Evolutionary conservation across 2,888 invertebrate species (phyloP), one percentile per base, ranked within the genome.

Genomic region (Altica lythri): DNA sequence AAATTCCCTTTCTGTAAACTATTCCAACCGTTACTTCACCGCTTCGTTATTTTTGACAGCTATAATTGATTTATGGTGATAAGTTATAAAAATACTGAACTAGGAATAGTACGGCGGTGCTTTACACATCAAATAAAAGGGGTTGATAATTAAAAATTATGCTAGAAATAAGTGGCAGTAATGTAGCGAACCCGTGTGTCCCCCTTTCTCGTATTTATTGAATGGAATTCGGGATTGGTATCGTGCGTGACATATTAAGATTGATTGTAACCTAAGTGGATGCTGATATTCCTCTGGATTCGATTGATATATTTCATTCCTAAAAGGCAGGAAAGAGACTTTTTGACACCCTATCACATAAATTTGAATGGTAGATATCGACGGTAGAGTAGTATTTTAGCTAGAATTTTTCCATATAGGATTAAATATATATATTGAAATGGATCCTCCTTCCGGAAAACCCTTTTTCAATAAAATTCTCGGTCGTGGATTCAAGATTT

Each of bases 11-110:
- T 14, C 14, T 4, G 22, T 16, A 34, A 16, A 34, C 30, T 34
- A 50, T 43, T 43, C 34, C 35, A 43, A 50, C 47, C 17, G 29
- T 22, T 32, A 53, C 49, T 46, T 22, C 52, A 42, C 59, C 59
- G 58, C 59, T 53, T 67, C 67, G 65, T 69, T 68, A 67, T 64
- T 64, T 64, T 58, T 67, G 69, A 69, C 69, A 62, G 52, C 50
- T 57, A 54, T 65, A 68, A 69, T 69, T 69, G 68, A 69, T 69
- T 67, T 67, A 67, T 67, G 61, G 61, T 13, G 42, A 10, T 37
- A 49, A 47, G 50, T 43, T 51, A 27, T 37, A 58, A 60, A 60
- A 60, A 57, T 53, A 54, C 45, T 45, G 37, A 45, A 47, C 60
- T 44, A 55, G 51, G 45, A 60, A 60, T 57, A 60, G 60, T 51